Evolutionary conservation across 92 coral and sea anemone species (phyloP), one percentile per base, ranked within the genome.

Genomic region (Actinostola sp.): DNA sequence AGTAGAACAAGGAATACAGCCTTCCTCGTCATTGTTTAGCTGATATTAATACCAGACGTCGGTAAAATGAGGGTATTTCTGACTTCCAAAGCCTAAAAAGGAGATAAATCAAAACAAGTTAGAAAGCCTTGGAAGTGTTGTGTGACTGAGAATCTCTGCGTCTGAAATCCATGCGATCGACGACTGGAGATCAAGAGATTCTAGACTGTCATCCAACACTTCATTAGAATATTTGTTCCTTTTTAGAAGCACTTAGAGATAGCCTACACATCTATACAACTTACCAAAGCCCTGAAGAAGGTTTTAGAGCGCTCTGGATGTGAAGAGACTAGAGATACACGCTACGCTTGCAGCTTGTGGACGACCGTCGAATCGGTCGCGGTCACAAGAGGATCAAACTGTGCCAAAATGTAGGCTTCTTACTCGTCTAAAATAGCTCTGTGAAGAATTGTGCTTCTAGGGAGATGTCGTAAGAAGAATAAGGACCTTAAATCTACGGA

Each of bases 331-430:
- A n/a, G n/a, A n/a, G n/a, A n/a, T n/a, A 23, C n/a, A 8, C 46
- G 6, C 49, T 19, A 20, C 12, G 6, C 28, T 29, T 27, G 43
- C 30, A 29, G 12, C 29, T 9, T 51, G 0, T 19, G 62, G 43
- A n/a, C 26, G 43, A 30, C 27, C 5, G 59, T 16, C 27, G 35
- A 39, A 44, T 31, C 45, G 62, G 48, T 46, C 8, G 74, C 62
- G 74, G 62, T 34, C 62, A 34, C 74, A 68, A 68, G 17, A 35
- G 16, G 61, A 49, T 68, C 74, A 50, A 54, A 39, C 56, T 49
- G 32, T 36, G 16, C 28, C 56, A 52, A 68, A 48, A 68, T 68
- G 74, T 50, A 19, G 31, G 43, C 61, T 52, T 68, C n/a, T 10
- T 20, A 36, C 61, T 39, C 61, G 50, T 42, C 32, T 32, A 28